phyloP scores from a whole-genome alignment of 2,888 invertebrate species.

The Chrysomela aeneicollis region DNA sequence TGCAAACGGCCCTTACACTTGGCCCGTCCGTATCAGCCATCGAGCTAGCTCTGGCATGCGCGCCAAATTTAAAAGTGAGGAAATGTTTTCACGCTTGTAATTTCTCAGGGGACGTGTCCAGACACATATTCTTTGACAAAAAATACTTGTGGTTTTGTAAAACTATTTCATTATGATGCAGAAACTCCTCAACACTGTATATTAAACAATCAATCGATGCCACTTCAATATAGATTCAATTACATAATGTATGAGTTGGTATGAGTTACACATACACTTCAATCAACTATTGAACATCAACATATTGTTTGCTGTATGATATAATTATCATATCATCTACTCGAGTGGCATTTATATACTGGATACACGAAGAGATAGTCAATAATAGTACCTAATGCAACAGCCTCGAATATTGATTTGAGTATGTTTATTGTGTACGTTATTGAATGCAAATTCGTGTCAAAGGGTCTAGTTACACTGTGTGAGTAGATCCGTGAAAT shows the following conservation, averaged over 20 bases:
- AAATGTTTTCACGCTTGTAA: too few species aligned
- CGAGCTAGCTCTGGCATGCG: too few species aligned
- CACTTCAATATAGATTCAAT: not conserved
- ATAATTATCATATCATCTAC: not conserved
- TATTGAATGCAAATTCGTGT: not conserved
- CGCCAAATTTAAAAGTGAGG: too few species aligned
- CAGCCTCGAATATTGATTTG: not conserved
- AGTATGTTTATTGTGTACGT: not conserved
- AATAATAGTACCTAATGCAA: not conserved
- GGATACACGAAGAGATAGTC: not conserved
- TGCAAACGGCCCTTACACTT: too few species aligned
- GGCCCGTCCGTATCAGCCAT: too few species aligned
- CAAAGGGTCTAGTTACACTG: not conserved
- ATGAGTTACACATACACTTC: not conserved
- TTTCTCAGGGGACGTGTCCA: too few species aligned
- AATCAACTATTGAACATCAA: not conserved
- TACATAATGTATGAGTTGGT: not conserved
- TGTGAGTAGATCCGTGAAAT: not conserved
- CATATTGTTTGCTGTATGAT: not conserved
- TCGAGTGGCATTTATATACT: not conserved
- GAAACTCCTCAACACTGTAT: not conserved
- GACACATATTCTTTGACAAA: too few species aligned
- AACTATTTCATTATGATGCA: not conserved
- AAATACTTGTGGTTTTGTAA: too few species aligned
- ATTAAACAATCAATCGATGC: too few species aligned